Evolutionary conservation across 2,888 invertebrate genomes (phyloP).

Genomic region (Muschampia plurimacula): DNA sequence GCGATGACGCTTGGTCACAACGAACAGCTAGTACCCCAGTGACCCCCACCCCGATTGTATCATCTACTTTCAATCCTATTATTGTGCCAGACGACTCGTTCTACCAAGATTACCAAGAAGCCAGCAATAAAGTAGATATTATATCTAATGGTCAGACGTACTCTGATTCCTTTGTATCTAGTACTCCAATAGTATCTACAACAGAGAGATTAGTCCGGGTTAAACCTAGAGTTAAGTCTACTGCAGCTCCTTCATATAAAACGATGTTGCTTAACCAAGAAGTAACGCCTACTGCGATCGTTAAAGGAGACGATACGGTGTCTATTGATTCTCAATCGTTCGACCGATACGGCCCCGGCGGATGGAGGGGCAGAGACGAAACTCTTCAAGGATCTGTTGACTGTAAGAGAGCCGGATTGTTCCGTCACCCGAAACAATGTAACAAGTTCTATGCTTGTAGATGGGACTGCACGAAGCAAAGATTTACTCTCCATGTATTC

Average conservation of each 20-base stretch:
- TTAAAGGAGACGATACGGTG: slow-evolving; percentile 53
- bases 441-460: slow-evolving; percentile 94
- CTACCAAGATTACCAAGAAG: slow-evolving; percentile 76
- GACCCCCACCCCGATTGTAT: slow-evolving; percentile 62
- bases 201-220: slow-evolving; percentile 67
- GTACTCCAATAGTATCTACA: slow-evolving; percentile 63
- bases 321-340: slow-evolving; percentile 77
- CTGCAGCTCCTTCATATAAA: slow-evolving; percentile 75
- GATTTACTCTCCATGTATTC: slow-evolving; percentile 91
- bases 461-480: slow-evolving; percentile 92
- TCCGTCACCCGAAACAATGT: slow-evolving; percentile 91
- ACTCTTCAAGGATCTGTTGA: slow-evolving; percentile 87
- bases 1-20: slow-evolving; percentile 58
- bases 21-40: slow-evolving; percentile 59
- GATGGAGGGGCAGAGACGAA: slow-evolving; percentile 85
- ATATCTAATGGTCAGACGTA: slow-evolving; percentile 56
- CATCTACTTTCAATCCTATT: slow-evolving; percentile 77
- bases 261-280: slow-evolving; percentile 71
- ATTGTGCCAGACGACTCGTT: slow-evolving; percentile 81
- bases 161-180: slow-evolving; percentile 63
- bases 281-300: slow-evolving; percentile 56
- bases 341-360: slow-evolving; percentile 87
- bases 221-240: slow-evolving; percentile 69
- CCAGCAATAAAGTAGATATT: slow-evolving; percentile 59
- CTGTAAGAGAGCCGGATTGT: slow-evolving; percentile 86